A percentile compares a stretch with the other conserved stretches of the same genome.
These are phyloP conservation scores for Aelia acuminata DNA, from an alignment of 2,888 invertebrate species.

Conservation along the genomic window DNA sequence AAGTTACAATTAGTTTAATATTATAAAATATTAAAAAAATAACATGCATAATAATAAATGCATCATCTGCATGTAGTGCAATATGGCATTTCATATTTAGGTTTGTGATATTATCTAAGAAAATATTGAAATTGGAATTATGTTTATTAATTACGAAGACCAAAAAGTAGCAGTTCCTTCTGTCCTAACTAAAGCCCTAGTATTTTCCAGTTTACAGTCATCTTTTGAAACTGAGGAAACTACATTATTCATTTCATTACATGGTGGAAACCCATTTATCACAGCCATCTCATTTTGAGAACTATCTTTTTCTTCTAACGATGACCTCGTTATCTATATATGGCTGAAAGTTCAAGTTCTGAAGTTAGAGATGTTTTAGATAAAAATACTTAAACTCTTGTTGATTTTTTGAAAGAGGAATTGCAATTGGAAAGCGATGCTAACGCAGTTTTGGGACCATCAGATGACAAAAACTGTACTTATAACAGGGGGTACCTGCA, in stretches of 20 bases:
- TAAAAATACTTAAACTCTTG: conserved; percentile 81
- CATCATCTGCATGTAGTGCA: no score
- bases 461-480: conserved; percentile 93
- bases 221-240: neutral
- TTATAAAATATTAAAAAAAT: no score
- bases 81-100: no score
- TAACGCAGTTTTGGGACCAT: conserved; percentile 90
- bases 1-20: no score
- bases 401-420: conserved; percentile 89
- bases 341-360: conserved; percentile 49
- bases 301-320: neutral
- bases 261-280: neutral
- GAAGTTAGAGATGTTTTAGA: conserved; percentile 53
- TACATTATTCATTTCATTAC: neutral
- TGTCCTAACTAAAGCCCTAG: conserved; percentile 53
- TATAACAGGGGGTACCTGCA: conserved; percentile 89
- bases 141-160: conserved; percentile 82
- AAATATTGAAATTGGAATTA: no score
- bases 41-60: no score
- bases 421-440: conserved; percentile 89
- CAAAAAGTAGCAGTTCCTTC: conserved; percentile 79
- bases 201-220: conserved; percentile 58
- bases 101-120: no score
- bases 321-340: neutral
- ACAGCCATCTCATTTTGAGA: neutral